Evolutionary conservation across 2,888 invertebrate species (phyloP).

Genomic region (Sphaerophoria taeniata): DNA sequence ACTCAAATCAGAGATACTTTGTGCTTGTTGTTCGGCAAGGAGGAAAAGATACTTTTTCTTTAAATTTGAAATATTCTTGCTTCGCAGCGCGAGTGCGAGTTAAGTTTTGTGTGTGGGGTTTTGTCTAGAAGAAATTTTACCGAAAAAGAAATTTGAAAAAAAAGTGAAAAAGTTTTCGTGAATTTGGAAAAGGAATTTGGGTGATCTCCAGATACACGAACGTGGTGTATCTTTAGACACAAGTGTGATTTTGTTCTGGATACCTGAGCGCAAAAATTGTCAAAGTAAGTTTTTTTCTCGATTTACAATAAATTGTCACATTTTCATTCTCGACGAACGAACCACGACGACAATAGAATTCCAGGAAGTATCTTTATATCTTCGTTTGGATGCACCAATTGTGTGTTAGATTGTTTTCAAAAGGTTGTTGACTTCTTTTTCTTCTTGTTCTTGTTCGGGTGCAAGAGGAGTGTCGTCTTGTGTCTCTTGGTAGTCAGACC

Average conservation of each 20-base stretch:
- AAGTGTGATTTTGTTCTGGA: background rate
- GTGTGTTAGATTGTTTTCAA: constrained; percentile 14
- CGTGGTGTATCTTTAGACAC: background rate
- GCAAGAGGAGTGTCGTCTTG: constrained; percentile 17
- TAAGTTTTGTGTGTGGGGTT: constrained; percentile 33
- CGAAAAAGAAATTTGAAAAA: background rate
- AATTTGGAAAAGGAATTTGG: constrained; percentile 46
- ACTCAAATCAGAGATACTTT: constrained; percentile 4
- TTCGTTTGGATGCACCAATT: constrained; percentile 17
- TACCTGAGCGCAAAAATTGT: constrained; percentile 19
- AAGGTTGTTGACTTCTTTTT: constrained; percentile 63
- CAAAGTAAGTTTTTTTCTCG: constrained; percentile 56
- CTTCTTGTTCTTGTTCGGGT: constrained; percentile 7
- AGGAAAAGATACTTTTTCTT: constrained; percentile 14
- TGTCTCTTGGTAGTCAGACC: constrained; percentile 26
- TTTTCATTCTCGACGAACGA: constrained; percentile 10
- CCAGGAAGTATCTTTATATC: constrained; percentile 58
- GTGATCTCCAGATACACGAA: constrained; percentile 19
- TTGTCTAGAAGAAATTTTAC: background rate
- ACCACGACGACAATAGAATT: constrained; percentile 49
- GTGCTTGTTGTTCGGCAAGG: background rate
- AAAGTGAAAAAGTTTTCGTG: constrained; percentile 47
- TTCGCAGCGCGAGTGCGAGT: constrained; percentile 44
- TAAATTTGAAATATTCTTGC: background rate
- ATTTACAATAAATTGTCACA: constrained; percentile 2